Evolutionary conservation across 2,888 invertebrate species (phyloP).

Genomic region (Pimpla rufipes): DNA sequence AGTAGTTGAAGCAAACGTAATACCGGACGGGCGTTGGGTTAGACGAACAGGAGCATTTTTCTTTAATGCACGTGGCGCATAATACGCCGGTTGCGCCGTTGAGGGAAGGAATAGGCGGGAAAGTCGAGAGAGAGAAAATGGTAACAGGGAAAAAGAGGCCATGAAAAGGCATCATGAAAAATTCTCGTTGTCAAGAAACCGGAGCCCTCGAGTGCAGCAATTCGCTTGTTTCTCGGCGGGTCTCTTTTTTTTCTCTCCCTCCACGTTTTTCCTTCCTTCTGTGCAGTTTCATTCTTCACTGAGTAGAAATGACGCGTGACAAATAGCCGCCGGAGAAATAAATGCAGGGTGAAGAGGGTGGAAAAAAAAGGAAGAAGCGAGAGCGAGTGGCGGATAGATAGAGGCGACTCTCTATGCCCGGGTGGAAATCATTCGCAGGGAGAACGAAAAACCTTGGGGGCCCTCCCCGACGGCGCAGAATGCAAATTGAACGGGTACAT

Average conservation of each 20-base stretch:
- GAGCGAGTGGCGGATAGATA: not conserved
- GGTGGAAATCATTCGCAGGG: conserved; percentile 14
- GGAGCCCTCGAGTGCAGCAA: not conserved
- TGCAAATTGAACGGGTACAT: not conserved
- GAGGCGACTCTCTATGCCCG: not conserved
- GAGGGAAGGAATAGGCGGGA: not conserved
- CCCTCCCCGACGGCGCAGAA: not conserved
- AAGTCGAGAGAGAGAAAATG: not conserved
- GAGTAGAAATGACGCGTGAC: conserved; percentile 18
- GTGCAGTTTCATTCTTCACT: not conserved
- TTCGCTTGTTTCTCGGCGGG: conserved; percentile 32
- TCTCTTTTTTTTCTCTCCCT: conserved; percentile 31
- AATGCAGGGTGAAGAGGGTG: not conserved
- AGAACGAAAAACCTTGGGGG: not conserved
- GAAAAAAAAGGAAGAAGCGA: not conserved
- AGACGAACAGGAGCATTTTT: not conserved
- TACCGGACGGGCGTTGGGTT: not conserved
- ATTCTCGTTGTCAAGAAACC: conserved; percentile 27
- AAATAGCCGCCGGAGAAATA: conserved; percentile 15
- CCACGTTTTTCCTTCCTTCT: no score
- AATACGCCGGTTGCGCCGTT: not conserved
- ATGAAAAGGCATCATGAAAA: conserved; percentile 11
- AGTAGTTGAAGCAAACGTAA: conserved; percentile 3
- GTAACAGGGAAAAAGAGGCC: not conserved
- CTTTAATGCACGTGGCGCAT: not conserved